phyloP scores from a whole-genome alignment of 2,797 vertebrate species.

The Gallirallus australis region DNA sequence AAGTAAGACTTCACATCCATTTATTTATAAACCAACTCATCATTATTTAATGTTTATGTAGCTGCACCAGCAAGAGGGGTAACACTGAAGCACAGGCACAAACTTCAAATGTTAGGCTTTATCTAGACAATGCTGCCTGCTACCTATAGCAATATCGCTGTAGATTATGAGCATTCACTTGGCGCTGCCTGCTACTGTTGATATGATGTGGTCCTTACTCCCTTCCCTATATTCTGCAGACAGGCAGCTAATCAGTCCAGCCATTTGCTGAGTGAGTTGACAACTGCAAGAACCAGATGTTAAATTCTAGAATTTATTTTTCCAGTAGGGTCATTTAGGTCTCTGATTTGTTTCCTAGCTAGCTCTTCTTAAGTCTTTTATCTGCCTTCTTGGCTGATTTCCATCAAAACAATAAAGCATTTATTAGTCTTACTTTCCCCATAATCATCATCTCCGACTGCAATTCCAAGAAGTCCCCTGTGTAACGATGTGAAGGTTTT shows the following conservation, averaged over 20 bases:
- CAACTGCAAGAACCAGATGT: slow-evolving; percentile 61
- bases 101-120: background rate
- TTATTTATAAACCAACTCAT: background rate
- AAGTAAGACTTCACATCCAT: background rate
- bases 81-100: background rate
- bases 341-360: slow-evolving; percentile 56
- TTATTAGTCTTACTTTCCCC: slow-evolving; percentile 21
- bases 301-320: slow-evolving; percentile 58
- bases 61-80: background rate
- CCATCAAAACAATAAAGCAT: slow-evolving; percentile 32
- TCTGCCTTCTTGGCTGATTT: slow-evolving; percentile 51
- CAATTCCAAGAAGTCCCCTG: slow-evolving; percentile 37
- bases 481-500: background rate
- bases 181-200: slow-evolving; percentile 2
- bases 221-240: background rate
- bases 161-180: background rate
- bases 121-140: background rate
- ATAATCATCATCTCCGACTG: slow-evolving; percentile 15
- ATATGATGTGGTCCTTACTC: background rate
- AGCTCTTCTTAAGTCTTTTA: slow-evolving; percentile 58
- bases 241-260: slow-evolving; percentile 29
- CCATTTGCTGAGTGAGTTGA: slow-evolving; percentile 50
- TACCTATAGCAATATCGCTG: background rate
- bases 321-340: slow-evolving; percentile 45
- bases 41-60: background rate